A percentile compares a stretch with the other conserved stretches of the same genome.
Conservation (phyloP, 1,140 invertebrate species). For the Aradophagus sp. region DNA sequence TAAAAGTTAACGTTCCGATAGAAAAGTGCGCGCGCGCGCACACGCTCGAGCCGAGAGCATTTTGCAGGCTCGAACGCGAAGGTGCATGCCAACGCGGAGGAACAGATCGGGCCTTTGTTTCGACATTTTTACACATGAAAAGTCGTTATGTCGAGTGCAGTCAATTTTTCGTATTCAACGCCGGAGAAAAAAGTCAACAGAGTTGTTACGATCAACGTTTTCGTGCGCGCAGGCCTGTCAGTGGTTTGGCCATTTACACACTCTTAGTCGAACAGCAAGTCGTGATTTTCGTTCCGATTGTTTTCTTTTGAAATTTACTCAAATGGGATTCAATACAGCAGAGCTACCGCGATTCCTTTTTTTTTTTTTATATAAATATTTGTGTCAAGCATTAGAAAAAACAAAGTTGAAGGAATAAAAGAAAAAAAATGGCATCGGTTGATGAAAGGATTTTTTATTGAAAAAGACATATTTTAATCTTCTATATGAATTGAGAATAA, state of each 20-base stretch:
- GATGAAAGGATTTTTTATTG: too few species aligned
- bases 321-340: too few species aligned
- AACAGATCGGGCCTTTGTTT: slow-evolving; percentile 38
- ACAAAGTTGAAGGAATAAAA: too few species aligned
- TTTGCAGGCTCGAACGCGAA: slow-evolving; percentile 11
- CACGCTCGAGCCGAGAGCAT: slow-evolving; percentile 7
- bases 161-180: slow-evolving; percentile 48
- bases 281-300: too few species aligned
- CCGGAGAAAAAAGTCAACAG: slow-evolving; percentile 41
- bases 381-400: too few species aligned
- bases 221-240: slow-evolving; percentile 11
- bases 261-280: too few species aligned
- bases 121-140: slow-evolving; percentile 47
- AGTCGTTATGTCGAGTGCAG: slow-evolving; percentile 37
- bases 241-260: slow-evolving; percentile 11
- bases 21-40: slow-evolving; percentile 20
- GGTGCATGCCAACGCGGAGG: slow-evolving; percentile 8
- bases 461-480: too few species aligned
- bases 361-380: too few species aligned
- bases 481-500: too few species aligned
- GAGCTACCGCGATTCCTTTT: too few species aligned
- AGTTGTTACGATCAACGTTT: slow-evolving; percentile 30
- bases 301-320: too few species aligned
- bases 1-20: slow-evolving; percentile 43
- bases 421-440: too few species aligned